phyloP scores from a whole-genome alignment of 2,888 invertebrate genomes.

The Apocheima hispidaria region DNA sequence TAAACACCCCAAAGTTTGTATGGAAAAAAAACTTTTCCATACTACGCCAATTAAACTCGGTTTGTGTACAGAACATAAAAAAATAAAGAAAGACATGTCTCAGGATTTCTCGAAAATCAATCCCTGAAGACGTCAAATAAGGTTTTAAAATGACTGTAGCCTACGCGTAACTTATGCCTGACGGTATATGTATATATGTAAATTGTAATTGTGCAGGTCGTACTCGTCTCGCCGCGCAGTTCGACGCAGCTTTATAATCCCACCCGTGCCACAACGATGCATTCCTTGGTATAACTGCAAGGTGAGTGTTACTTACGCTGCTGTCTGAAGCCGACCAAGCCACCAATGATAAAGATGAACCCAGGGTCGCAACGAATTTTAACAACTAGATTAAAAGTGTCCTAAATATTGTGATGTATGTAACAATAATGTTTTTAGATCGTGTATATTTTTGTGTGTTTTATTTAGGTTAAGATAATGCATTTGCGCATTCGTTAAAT shows the following conservation, averaged over 20 bases:
- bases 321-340: constrained; percentile 62
- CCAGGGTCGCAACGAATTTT: constrained; percentile 83
- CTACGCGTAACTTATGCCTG: no score
- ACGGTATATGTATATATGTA: no score
- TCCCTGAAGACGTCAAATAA: no score
- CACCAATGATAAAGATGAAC: constrained; percentile 54
- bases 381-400: constrained; percentile 78
- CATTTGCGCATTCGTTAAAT: constrained; percentile 76
- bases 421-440: constrained; percentile 85
- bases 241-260: constrained; percentile 73
- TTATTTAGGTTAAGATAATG: constrained; percentile 76
- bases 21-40: no score
- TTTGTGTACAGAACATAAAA: no score
- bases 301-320: constrained; percentile 53
- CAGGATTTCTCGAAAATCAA: no score
- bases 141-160: no score
- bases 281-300: constrained; percentile 67
- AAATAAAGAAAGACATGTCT: no score
- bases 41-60: no score
- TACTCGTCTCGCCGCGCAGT: constrained; percentile 78
- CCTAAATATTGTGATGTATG: constrained; percentile 83
- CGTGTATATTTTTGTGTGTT: constrained; percentile 84
- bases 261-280: constrained; percentile 64
- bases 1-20: no score
- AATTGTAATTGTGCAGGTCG: constrained; percentile 64